Evolutionary conservation across 2,888 invertebrate species (phyloP), one percentile per base, ranked within the genome.

Genomic region (Agrenia bidenticulata): DNA sequence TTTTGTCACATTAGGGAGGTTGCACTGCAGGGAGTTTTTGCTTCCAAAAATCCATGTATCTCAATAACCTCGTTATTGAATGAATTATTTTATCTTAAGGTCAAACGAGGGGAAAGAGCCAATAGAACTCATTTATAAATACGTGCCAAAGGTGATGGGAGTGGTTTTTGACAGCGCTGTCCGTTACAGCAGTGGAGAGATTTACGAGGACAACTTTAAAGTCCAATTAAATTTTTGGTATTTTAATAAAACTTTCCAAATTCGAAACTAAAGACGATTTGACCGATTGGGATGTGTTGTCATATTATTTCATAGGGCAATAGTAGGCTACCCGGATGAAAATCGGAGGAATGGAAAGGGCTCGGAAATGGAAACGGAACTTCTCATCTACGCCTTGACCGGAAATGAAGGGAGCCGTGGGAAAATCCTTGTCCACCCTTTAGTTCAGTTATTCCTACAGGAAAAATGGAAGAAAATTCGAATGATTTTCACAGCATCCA

Each of bases 391-490:
- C 17, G 57, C 65, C n/a, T 59, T 72, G 1, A 59, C 60, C 19
- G 62, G 63, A 54, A 61, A 61, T 24, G 65, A 62, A 26, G 11
- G 50, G 21, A 70, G 64, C n/a, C 59, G 61, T 17, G 27, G 61
- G n/a, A 66, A 66, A 2, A 67, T 69, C 19, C 39, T 72, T 1
- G 11, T 63, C 0, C 72, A 72, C 56, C 72, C 72, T 13, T 41
- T 72, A 27, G 69, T 72, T 23, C 69, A 69, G 50, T 45, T 63
- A 0, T 72, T 72, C 45, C 19, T 72, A 0, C 53, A 51, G 26
- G 39, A 68, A 4, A 72, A 72, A 61, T 72, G 72, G 72, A 64
- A 61, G 5, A 67, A 67, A 37, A 63, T 72, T 1, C 60, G 66
- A 57, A 27, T 57, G 4, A 15, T 72, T 4, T 61, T 72, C 42